Percentiles rank a stretch among this genome's conserved stretches.
phyloP scores from a whole-genome alignment of 2,888 invertebrate genomes.

The Scaptomyza flava region DNA sequence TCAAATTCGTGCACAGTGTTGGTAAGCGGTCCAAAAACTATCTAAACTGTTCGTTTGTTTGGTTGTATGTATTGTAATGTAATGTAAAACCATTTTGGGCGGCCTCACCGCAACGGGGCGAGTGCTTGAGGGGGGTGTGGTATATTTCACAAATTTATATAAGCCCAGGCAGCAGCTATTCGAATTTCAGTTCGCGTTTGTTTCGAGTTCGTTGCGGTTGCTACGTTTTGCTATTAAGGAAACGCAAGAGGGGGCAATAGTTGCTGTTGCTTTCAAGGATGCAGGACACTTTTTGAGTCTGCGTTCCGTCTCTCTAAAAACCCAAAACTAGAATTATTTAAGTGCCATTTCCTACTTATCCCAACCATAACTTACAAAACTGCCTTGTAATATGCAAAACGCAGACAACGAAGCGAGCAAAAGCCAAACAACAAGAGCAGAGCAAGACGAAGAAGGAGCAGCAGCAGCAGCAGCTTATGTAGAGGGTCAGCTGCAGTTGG shows the following conservation, averaged over 20 bases:
- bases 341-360: background rate
- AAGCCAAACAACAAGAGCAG: conserved; percentile 41
- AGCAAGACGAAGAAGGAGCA: conserved; percentile 33
- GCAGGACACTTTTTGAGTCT: conserved; percentile 15
- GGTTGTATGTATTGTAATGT: conserved; percentile 38
- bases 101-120: conserved; percentile 48
- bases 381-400: conserved; percentile 82
- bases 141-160: conserved; percentile 65
- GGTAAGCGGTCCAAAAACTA: conserved; percentile 53
- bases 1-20: conserved; percentile 61
- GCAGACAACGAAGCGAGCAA: conserved; percentile 62
- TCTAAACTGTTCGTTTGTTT: background rate
- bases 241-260: background rate
- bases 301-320: background rate
- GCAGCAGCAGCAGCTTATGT: conserved; percentile 3
- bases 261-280: conserved; percentile 4
- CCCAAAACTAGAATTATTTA: background rate
- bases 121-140: conserved; percentile 17
- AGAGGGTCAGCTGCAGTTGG: conserved; percentile 12
- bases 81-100: conserved; percentile 73
- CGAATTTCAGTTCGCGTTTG: conserved; percentile 72
- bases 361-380: conserved; percentile 13
- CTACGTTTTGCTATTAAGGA: conserved; percentile 4
- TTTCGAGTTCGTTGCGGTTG: conserved; percentile 64
- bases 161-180: conserved; percentile 60